phyloP scores from a whole-genome alignment of 2,113 vertebrate genomes.

The Megalops atlanticus region DNA sequence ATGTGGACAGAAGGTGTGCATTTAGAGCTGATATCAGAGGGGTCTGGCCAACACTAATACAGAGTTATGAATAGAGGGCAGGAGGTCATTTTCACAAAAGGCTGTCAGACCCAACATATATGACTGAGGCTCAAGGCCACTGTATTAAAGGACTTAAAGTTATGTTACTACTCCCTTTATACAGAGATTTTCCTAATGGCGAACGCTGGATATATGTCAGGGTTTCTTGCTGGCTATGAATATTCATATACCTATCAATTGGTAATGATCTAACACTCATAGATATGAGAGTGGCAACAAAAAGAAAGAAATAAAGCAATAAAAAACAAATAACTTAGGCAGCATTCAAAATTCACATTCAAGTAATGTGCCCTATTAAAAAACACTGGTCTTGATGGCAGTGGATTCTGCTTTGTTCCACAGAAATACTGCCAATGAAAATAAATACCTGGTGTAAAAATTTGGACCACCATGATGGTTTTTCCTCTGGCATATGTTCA shows the following conservation, averaged over 20 bases:
- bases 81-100: no score
- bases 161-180: neutral
- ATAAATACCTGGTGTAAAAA: conserved; percentile 19
- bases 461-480: conserved; percentile 25
- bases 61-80: no score
- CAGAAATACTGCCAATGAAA: conserved; percentile 22
- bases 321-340: conserved; percentile 14
- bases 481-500: conserved; percentile 9
- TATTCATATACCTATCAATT: conserved; percentile 23
- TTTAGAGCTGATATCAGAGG: no score
- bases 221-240: conserved; percentile 17
- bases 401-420: conserved; percentile 23
- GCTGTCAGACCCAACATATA: neutral
- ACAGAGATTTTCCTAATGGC: neutral
- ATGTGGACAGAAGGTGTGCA: no score
- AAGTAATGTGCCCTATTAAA: conserved; percentile 23
- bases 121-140: neutral
- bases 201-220: neutral
- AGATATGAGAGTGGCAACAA: conserved; percentile 12
- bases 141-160: no score
- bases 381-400: conserved; percentile 9
- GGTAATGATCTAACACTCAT: conserved; percentile 22
- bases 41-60: no score
- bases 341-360: no score
- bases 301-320: neutral